A percentile compares a stretch with the other conserved stretches of the same genome.
phyloP scores from a whole-genome alignment of 1,140 invertebrate genomes.

The Camponotus vicinus region DNA sequence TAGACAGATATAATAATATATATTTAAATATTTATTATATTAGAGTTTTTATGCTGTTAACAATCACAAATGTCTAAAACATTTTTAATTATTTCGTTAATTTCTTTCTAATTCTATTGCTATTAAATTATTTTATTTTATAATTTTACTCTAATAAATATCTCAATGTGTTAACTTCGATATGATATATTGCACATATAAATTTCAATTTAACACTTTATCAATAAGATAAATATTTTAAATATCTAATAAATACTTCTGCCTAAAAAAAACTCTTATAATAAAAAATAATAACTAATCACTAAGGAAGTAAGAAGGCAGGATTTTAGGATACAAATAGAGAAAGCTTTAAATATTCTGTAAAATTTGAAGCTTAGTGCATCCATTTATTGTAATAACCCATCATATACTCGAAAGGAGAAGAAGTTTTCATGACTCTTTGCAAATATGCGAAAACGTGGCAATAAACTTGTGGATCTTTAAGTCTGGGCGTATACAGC shows the following conservation, averaged over 20 bases:
- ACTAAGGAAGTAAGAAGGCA: neutral
- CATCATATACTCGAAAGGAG: constrained; percentile 71
- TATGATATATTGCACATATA: neutral
- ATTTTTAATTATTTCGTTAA: neutral
- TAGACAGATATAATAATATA: no score
- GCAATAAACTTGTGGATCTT: constrained; percentile 54
- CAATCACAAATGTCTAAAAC: no score
- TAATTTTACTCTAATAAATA: neutral
- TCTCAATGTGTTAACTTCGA: neutral
- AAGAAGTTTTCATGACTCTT: constrained; percentile 56
- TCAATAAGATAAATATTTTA: neutral
- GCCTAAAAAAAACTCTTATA: neutral
- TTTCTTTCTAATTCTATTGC: neutral
- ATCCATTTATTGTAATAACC: constrained; percentile 70
- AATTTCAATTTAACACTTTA: neutral
- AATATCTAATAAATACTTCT: no score
- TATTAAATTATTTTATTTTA: neutral
- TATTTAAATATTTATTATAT: no score
- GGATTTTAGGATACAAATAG: constrained; percentile 16
- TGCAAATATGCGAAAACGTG: constrained; percentile 68
- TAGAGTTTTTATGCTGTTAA: no score
- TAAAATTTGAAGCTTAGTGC: constrained; percentile 68
- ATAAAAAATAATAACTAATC: neutral
- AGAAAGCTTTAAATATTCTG: constrained; percentile 37
- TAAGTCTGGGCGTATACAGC: constrained; percentile 48